Evolutionary conservation across 2,113 vertebrate species (phyloP).

Genomic region (Gallinago undulata): DNA sequence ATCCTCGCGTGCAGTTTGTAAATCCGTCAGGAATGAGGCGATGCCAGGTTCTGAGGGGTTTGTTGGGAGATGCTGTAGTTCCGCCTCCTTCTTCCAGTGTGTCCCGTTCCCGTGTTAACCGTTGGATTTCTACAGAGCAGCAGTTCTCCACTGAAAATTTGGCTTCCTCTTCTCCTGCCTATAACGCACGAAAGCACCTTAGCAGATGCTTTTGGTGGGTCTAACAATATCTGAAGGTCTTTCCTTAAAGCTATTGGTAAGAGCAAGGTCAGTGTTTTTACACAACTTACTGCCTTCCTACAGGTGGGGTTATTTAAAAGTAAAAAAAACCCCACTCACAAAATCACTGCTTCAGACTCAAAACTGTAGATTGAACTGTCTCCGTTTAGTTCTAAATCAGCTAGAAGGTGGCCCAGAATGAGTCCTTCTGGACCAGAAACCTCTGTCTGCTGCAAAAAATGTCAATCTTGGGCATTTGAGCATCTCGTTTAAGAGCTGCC

Average conservation of each 20-base stretch:
- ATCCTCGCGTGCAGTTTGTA: background rate
- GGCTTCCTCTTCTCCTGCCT: background rate
- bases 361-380: background rate
- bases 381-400: background rate
- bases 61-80: background rate
- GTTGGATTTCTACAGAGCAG: background rate
- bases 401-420: background rate
- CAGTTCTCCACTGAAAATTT: background rate
- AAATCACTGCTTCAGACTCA: background rate
- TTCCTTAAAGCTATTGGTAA: background rate
- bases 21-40: background rate
- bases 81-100: background rate
- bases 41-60: background rate
- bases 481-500: background rate
- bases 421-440: background rate
- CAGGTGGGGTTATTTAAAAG: background rate
- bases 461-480: background rate
- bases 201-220: background rate
- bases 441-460: background rate
- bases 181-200: accelerated
- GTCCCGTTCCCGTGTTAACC: background rate
- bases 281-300: background rate
- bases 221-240: background rate
- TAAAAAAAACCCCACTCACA: background rate
- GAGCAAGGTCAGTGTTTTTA: background rate